Evolutionary conservation across 2,113 vertebrate species (phyloP).

Genomic region (Alaudala cheleensis): DNA sequence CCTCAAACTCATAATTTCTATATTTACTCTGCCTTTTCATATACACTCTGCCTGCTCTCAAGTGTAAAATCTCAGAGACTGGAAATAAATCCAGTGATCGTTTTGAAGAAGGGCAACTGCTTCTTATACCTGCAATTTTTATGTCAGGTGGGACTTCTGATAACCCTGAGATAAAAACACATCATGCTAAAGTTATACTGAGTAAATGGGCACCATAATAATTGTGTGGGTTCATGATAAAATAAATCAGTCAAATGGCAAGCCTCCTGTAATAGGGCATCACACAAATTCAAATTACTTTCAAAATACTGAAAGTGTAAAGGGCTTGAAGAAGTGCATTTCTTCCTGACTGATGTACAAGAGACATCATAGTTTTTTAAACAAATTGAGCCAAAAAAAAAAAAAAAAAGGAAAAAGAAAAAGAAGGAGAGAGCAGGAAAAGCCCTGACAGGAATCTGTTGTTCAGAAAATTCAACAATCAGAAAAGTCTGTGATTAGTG

Average conservation of each 20-base stretch:
- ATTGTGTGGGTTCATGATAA: not conserved
- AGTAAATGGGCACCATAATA: not conserved
- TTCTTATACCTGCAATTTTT: not conserved
- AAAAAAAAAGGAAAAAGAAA: not conserved
- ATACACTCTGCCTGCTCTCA: not conserved
- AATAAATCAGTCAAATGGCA: not conserved
- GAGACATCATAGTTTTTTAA: not conserved
- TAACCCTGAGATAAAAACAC: not conserved
- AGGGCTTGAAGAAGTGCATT: not conserved
- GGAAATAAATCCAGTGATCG: fast-evolving
- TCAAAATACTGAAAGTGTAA: not conserved
- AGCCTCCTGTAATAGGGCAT: not conserved
- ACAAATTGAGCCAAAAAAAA: not conserved
- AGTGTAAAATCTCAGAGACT: not conserved
- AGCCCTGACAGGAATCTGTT: not conserved
- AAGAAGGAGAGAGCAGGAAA: not conserved
- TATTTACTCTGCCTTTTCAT: not conserved
- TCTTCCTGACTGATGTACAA: not conserved
- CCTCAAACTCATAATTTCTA: not conserved
- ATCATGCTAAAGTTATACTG: not conserved
- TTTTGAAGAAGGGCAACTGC: not conserved
- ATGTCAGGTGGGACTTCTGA: not conserved
- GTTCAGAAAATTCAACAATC: not conserved
- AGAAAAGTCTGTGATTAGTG: not conserved
- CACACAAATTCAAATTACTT: not conserved